Evolutionary conservation across 2,113 vertebrate genomes (phyloP), one percentile per base, ranked within the genome.

Genomic region (Pygoscelis adeliae): DNA sequence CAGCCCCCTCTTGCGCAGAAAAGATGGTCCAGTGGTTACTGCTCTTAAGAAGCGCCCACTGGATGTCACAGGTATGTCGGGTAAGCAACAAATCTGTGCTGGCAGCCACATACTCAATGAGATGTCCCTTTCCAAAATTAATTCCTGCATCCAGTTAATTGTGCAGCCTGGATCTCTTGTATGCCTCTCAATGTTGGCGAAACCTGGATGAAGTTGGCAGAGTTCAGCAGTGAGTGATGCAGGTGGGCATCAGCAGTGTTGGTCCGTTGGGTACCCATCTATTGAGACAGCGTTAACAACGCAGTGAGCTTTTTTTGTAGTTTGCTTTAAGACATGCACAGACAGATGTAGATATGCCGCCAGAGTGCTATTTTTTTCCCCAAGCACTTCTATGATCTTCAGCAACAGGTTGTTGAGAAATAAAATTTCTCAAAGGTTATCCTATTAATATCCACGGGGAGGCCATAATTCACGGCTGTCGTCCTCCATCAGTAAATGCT

Each of bases 1-100:
- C 97, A 99, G 99, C 92, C 99, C 99, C 9, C 98, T 99, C 62
- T 91, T 99, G 76, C 98, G 99, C 87, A 98, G 99, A 82, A 99
- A 99, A 88, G 99, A 99, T 8, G 99, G 99, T 29, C 98, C 99
- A 0, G 98, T 98, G 81, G 98, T 99, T 85, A 98, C 98, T 0
- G 97, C 98, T 44, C 98, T 99, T 19, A 99, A 99, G 96, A 99
- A 99, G 95, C 99, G 99, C 27, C 99, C 99, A 0, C 72, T 99
- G 88, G 99, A 99, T 32, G 98, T 99, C 91, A 98, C 99, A 87
- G 99, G 99, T 99, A 97, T 3, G 74, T 95, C 13, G 6, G 87
- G 56, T 30, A 26, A 40, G 65, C 8, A 15, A 15, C 20, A 7
- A 15, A 50, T 5, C 20, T 8, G 2, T 1, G 1, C 53, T 11